A percentile compares a stretch with the other conserved stretches of the same genome.
Conservation (phyloP, 2,888 invertebrate genomes). For the Aethes cnicana region DNA sequence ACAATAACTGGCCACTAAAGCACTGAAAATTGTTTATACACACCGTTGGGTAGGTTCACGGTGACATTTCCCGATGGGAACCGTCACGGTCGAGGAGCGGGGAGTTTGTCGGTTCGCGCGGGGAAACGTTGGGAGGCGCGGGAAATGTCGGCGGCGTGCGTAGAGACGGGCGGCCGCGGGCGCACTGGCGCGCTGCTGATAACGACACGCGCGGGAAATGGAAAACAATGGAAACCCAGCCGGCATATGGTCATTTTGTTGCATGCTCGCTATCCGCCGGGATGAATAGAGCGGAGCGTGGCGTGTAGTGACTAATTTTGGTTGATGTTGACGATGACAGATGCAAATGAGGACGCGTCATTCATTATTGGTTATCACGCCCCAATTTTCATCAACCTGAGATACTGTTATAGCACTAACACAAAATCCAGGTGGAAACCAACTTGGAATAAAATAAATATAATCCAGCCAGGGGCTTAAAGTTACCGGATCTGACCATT, state of each 20-base stretch:
- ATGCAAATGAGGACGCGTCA: constrained; percentile 9
- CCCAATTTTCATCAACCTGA: too few relatives aligned
- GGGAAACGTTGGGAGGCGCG: constrained; percentile 60
- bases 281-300: constrained; percentile 5
- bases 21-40: constrained; percentile 59
- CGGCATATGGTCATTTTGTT: constrained; percentile 37
- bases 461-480: too few relatives aligned
- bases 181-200: constrained; percentile 70
- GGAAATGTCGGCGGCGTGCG: constrained; percentile 59
- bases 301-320: constrained; percentile 8
- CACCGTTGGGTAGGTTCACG: constrained; percentile 58
- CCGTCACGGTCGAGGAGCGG: constrained; percentile 43
- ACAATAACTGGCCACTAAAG: constrained; percentile 65
- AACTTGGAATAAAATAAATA: too few relatives aligned
- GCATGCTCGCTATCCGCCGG: constrained; percentile 8
- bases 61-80: constrained; percentile 63
- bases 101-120: constrained; percentile 48
- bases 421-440: too few relatives aligned
- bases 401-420: too few relatives aligned
- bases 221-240: constrained; percentile 71
- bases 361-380: constrained; percentile 3
- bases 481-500: too few relatives aligned
- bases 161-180: constrained; percentile 52
- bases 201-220: constrained; percentile 67
- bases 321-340: constrained; percentile 11